Evolutionary conservation across 2,113 vertebrate species (phyloP).

Genomic region (Oncorhynchus kisutch): DNA sequence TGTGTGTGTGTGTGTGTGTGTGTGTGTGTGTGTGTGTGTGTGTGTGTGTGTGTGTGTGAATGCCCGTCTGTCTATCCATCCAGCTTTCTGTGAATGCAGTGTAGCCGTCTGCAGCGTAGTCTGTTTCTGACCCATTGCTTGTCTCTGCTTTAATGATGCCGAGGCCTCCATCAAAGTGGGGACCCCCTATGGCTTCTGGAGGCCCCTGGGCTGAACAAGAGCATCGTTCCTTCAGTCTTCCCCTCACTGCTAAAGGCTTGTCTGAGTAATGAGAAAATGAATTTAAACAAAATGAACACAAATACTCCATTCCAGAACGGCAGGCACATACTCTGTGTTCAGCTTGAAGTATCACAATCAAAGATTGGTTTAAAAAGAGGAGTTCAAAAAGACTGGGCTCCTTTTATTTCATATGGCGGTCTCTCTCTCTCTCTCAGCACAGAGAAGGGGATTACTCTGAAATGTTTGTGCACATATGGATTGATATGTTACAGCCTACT

Average conservation of each 20-base stretch:
- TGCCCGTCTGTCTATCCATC: not conserved
- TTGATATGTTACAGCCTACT: conserved; percentile 71
- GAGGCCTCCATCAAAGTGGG: conserved; percentile 73
- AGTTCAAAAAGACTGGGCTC: conserved; percentile 64
- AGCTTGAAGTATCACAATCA: conserved; percentile 61
- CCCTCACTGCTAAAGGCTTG: conserved; percentile 57
- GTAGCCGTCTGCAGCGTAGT: conserved; percentile 26
- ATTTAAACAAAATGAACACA: not conserved
- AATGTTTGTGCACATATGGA: conserved; percentile 47
- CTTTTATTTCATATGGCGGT: conserved; percentile 60
- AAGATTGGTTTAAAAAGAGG: conserved; percentile 71
- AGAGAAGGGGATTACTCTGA: conserved; percentile 49
- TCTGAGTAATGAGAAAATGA: conserved; percentile 51
- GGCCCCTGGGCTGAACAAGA: conserved; percentile 65
- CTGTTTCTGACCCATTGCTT: conserved; percentile 65
- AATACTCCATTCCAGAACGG: not conserved
- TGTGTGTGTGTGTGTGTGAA: too few species aligned
- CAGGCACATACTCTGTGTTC: conserved; percentile 34
- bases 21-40: too few species aligned
- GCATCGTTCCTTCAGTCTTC: conserved; percentile 54
- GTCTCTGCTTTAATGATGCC: conserved; percentile 76
- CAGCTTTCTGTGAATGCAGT: conserved; percentile 36
- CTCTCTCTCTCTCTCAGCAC: conserved; percentile 36
- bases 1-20: too few species aligned
- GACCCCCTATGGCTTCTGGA: conserved; percentile 66